phyloP scores from a whole-genome alignment of 2,888 invertebrate species.

The Petrolisthes manimaculis region DNA sequence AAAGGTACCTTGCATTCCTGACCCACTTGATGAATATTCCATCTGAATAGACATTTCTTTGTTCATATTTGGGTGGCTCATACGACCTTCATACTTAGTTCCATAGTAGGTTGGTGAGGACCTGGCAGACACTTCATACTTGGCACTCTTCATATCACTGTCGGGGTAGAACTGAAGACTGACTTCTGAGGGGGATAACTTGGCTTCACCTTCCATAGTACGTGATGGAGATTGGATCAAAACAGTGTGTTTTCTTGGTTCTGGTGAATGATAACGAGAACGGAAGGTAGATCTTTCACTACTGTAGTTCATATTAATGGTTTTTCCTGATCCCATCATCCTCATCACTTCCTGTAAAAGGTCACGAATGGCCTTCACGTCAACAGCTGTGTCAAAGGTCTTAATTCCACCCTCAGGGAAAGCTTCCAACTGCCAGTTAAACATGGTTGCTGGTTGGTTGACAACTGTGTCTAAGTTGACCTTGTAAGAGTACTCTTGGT shows the following conservation, averaged over 20 bases:
- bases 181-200: constrained; percentile 27
- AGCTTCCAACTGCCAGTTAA: constrained; percentile 24
- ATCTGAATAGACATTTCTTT: constrained; percentile 8
- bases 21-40: neutral
- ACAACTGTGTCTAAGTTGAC: neutral
- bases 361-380: constrained; percentile 16
- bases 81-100: neutral
- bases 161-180: constrained; percentile 35
- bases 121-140: constrained; percentile 36
- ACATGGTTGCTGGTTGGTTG: neutral
- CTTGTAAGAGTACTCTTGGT: constrained; percentile 22
- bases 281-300: neutral
- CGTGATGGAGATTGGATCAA: constrained; percentile 29
- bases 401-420: constrained; percentile 32
- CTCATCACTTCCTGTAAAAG: constrained; percentile 5
- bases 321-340: neutral
- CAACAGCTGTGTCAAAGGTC: constrained; percentile 7
- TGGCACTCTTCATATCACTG: constrained; percentile 18
- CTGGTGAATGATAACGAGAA: neutral
- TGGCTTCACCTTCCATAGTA: constrained; percentile 27
- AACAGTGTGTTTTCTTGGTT: neutral
- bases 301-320: neutral
- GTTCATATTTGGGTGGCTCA: constrained; percentile 24
- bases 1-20: constrained; percentile 11
- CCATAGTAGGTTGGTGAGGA: neutral